A percentile compares a stretch with the other conserved stretches of the same genome.
Evolutionary conservation across 1,140 invertebrate genomes (phyloP).

Genomic region (Eurosta solidaginis): DNA sequence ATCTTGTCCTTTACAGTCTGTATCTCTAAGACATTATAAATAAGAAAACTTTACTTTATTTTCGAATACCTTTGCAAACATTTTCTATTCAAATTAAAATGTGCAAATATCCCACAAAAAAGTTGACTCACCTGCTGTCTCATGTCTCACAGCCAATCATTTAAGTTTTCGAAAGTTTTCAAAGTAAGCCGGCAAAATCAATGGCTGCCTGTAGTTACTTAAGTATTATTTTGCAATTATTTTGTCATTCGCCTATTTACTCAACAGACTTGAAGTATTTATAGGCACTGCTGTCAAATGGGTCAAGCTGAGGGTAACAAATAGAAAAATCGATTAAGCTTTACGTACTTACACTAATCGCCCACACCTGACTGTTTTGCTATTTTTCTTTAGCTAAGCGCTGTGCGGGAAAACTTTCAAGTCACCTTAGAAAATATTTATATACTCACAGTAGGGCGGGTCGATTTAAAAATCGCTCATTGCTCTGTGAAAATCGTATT

Average conservation of each 20-base stretch:
- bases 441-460: neutral
- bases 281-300: conserved; percentile 22
- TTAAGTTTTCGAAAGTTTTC: neutral
- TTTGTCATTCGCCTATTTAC: neutral
- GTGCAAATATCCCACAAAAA: no score
- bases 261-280: neutral
- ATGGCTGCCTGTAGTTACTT: neutral
- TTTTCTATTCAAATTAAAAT: no score
- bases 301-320: neutral
- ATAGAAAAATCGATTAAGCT: conserved; percentile 13
- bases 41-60: no score
- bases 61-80: no score
- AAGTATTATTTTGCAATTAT: conserved; percentile 12
- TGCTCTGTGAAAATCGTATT: no score
- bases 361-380: neutral
- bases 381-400: neutral
- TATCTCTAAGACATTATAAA: no score
- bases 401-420: neutral
- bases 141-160: no score
- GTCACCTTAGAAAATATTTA: neutral
- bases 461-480: no score
- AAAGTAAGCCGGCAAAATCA: neutral
- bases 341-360: conserved; percentile 10
- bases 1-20: no score
- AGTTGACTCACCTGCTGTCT: neutral